Percentiles rank a stretch among this genome's conserved stretches.
phyloP scores from a whole-genome alignment of 2,888 invertebrate species.

The Vanessa cardui region DNA sequence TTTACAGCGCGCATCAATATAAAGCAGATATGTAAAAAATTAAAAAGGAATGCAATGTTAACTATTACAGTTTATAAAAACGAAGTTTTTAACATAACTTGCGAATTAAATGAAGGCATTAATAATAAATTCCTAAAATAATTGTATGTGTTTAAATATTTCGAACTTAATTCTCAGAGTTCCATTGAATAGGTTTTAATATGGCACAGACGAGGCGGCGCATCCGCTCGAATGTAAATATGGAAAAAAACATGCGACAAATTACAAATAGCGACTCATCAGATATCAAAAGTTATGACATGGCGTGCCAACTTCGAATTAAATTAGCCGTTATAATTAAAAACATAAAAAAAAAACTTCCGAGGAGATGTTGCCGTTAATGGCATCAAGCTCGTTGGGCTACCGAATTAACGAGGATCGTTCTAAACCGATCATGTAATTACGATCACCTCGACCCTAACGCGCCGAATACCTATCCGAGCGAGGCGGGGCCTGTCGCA shows the following conservation, averaged over 20 bases:
- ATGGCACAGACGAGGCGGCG: slow-evolving; percentile 13
- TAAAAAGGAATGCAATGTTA: not conserved
- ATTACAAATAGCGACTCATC: slow-evolving; percentile 35
- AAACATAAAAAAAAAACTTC: slow-evolving; percentile 60
- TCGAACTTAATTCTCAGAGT: slow-evolving; percentile 1
- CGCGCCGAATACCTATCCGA: slow-evolving; percentile 64
- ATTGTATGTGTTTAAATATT: slow-evolving; percentile 2
- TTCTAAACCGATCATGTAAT: slow-evolving; percentile 70
- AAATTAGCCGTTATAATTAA: slow-evolving; percentile 48
- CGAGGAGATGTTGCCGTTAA: slow-evolving; percentile 69
- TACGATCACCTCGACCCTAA: slow-evolving; percentile 60
- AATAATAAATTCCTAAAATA: slow-evolving; percentile 11
- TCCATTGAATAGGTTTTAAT: not conserved
- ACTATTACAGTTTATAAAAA: slow-evolving; percentile 1
- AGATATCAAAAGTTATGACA: slow-evolving; percentile 43
- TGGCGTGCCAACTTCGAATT: slow-evolving; percentile 38
- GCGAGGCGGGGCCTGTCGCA: slow-evolving; percentile 50
- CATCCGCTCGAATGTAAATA: slow-evolving; percentile 14
- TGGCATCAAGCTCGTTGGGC: slow-evolving; percentile 71
- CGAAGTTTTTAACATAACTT: not conserved
- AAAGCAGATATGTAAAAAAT: not conserved
- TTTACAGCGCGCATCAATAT: not conserved
- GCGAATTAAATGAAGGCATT: slow-evolving; percentile 12
- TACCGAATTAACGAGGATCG: slow-evolving; percentile 75
- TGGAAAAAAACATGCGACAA: slow-evolving; percentile 24